Conservation (phyloP, 2,888 invertebrate species). For the Caenorhabditis parvicauda region DNA sequence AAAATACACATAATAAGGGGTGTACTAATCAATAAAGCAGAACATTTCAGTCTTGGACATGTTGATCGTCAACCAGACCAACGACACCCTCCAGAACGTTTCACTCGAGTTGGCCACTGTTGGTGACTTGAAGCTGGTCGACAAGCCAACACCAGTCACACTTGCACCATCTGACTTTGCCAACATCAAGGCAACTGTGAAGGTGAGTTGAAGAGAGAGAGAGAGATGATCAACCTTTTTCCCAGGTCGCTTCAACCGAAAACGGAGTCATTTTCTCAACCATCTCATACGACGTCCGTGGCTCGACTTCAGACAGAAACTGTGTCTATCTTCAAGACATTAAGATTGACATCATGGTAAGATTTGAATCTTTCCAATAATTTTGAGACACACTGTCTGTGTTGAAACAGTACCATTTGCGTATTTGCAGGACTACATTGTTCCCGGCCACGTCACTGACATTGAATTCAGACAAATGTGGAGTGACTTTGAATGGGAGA, state of each 20-base stretch:
- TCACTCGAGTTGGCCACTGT: constrained; percentile 94
- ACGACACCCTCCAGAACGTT: constrained; percentile 94
- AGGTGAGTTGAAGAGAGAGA: too few species aligned
- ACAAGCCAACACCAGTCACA: constrained; percentile 91
- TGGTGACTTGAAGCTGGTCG: constrained; percentile 86
- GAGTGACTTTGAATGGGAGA: constrained; percentile 99
- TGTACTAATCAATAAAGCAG: background rate
- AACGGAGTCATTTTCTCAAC: constrained; percentile 99
- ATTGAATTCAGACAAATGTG: constrained; percentile 98
- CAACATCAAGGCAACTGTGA: constrained; percentile 76
- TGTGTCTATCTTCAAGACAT: constrained; percentile 98
- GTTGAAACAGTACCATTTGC: too few species aligned
- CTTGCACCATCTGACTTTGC: constrained; percentile 95
- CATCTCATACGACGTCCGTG: constrained; percentile 94
- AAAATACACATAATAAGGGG: background rate
- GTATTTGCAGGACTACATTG: constrained; percentile 93
- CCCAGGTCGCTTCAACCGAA: constrained; percentile 99
- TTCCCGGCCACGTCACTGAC: constrained; percentile 80
- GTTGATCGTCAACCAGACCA: constrained; percentile 94
- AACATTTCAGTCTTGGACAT: constrained; percentile 79
- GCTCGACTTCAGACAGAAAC: constrained; percentile 86
- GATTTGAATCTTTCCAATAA: background rate
- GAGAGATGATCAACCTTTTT: too few species aligned
- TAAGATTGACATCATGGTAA: constrained; percentile 78
- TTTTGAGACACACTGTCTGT: background rate